Evolutionary conservation across 2,888 invertebrate genomes (phyloP), one percentile per base, ranked within the genome.

Genomic region (Eupithecia centaureata): DNA sequence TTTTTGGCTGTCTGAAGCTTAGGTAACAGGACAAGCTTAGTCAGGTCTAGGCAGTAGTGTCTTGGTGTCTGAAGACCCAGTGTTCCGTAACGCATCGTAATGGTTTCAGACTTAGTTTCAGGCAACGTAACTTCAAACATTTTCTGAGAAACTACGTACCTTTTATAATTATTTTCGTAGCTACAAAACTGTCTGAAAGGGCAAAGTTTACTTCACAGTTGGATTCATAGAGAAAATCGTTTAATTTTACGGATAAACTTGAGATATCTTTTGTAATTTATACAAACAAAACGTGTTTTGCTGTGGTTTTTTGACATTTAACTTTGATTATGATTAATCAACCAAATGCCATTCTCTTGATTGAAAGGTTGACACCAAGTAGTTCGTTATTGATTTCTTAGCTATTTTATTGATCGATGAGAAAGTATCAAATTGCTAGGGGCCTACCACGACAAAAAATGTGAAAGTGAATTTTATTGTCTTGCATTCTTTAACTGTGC

Each of bases 391-490:
- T 57, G 56, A 57, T n/a, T 57, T 30, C 32, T 28, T 18, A 57
- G 30, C 56, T 57, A 32, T 57, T 27, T 57, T 57, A 57, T 52
- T 57, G 32, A 32, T 22, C 32, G 22, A 30, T 57, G 57, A 57
- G 57, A 57, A 57, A 57, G 57, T 32, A 57, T 27, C 32, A 33
- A 22, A 57, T 57, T 57, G 32, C 30, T 32, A 57, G 12, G 33
- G 32, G 56, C 32, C n/a, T 56, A 28, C 30, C 30, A 7, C 32
- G 32, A 32, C 18, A 32, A 57, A 56, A 57, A 57, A 57, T 57
- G 57, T 57, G 57, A 57, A 57, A 57, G 57, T 32, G 57, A 18
- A 10, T 32, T 57, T 57, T 57, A 57, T 57, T 57, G 57, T 57
- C 32, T 57, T 22, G 57, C 22, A 57, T 57, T 57, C 57, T 57